Conservation (phyloP, 2,113 vertebrate species). For the Salminus brasiliensis region DNA sequence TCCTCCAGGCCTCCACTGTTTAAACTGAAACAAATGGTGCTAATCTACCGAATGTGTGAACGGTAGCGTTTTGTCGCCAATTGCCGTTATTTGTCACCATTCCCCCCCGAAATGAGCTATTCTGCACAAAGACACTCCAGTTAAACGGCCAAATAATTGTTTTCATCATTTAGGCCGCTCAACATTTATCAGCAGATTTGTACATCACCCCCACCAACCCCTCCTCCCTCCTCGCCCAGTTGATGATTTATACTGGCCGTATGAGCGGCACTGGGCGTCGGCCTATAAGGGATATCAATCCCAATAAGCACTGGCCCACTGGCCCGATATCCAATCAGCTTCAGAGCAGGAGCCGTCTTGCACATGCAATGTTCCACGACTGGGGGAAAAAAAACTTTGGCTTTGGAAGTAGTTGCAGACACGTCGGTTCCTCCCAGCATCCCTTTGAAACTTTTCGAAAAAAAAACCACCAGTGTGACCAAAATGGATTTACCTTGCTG, state of each 20-base stretch:
- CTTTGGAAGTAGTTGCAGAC: not conserved
- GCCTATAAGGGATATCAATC: conserved; percentile 73
- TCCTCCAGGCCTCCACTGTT: conserved; percentile 65
- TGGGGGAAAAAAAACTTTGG: conserved; percentile 22
- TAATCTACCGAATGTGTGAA: conserved; percentile 75
- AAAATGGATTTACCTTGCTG: no score
- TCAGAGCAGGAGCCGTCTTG: conserved; percentile 57
- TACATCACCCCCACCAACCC: conserved; percentile 67
- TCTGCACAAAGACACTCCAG: conserved; percentile 65
- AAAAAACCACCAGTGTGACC: no score
- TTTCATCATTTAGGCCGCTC: conserved; percentile 68
- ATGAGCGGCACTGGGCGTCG: conserved; percentile 53
- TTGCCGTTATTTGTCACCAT: conserved; percentile 78
- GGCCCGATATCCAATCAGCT: conserved; percentile 67
- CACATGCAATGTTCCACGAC: conserved; percentile 68
- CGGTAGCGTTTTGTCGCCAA: conserved; percentile 68
- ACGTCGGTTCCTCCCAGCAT: no score
- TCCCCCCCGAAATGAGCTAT: conserved; percentile 63
- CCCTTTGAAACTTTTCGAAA: no score
- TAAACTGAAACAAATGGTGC: conserved; percentile 81
- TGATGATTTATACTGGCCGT: conserved; percentile 73
- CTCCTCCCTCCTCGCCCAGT: conserved; percentile 54
- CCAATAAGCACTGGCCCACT: conserved; percentile 71
- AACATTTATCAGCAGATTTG: conserved; percentile 70
- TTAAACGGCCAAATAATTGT: conserved; percentile 79